Evolutionary conservation across 92 coral and sea anemone species (phyloP).

Genomic region (Siderastrea siderea): DNA sequence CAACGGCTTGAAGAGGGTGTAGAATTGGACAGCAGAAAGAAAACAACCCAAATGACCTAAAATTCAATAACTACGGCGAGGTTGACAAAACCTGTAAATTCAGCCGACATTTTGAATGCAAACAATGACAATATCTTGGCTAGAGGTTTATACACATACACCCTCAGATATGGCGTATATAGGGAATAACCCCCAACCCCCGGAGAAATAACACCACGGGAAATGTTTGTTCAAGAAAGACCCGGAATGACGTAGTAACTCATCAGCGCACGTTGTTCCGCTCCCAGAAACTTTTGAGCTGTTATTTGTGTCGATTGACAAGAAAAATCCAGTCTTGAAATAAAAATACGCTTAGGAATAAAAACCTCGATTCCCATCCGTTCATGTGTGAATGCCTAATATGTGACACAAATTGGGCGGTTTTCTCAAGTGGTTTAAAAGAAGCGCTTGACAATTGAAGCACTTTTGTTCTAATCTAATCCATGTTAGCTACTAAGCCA

Average conservation of each 20-base stretch:
- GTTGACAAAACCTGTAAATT: too few relatives aligned
- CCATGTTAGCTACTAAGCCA: not conserved
- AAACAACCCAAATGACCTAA: too few relatives aligned
- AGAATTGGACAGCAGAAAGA: too few relatives aligned
- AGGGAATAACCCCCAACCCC: not conserved
- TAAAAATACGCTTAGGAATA: not conserved
- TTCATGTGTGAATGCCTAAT: not conserved
- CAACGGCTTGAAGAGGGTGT: too few relatives aligned
- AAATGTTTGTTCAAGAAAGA: not conserved
- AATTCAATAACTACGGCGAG: too few relatives aligned
- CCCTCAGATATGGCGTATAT: too few relatives aligned
- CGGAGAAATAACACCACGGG: not conserved
- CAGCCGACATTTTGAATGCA: too few relatives aligned
- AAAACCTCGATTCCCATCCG: not conserved
- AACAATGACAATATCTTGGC: too few relatives aligned
- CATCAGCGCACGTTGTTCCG: not conserved
- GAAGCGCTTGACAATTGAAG: not conserved
- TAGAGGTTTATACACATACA: too few relatives aligned
- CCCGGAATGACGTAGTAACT: not conserved
- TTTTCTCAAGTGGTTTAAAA: not conserved
- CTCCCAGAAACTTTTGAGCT: not conserved
- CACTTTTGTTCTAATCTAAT: not conserved
- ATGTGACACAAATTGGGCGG: not conserved
- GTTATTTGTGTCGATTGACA: conserved; percentile 20
- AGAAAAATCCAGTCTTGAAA: not conserved